These are phyloP conservation scores for Trachemys scripta DNA, from an alignment of 2,113 vertebrate species.

Conservation along the genomic window DNA sequence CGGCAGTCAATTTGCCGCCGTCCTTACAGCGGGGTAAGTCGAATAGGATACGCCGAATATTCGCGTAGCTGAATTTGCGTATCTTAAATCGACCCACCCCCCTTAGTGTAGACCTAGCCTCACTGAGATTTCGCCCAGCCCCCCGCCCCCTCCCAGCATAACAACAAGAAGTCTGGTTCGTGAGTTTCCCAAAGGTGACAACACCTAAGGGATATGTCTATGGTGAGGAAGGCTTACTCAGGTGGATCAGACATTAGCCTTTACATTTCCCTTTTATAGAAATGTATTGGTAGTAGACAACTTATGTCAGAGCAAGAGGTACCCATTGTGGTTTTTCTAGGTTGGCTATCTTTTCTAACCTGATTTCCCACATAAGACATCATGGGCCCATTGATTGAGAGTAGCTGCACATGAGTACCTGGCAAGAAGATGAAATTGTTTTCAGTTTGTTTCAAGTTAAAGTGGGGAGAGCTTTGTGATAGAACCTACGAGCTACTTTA, in stretches of 20 bases:
- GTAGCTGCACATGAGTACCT: not conserved
- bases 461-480: not conserved
- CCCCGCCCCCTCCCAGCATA: not conserved
- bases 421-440: rapidly evolving
- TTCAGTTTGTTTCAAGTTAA: not conserved
- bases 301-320: not conserved
- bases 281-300: not conserved
- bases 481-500: not conserved
- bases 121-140: not conserved
- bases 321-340: not conserved
- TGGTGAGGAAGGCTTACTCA: constrained; percentile 21
- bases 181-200: not conserved
- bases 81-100: no score
- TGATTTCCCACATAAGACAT: constrained; percentile 5
- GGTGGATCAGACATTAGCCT: not conserved
- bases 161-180: not conserved
- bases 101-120: not conserved
- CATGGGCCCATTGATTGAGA: not conserved
- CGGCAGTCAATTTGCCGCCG: no score
- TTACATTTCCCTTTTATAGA: not conserved
- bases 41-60: no score
- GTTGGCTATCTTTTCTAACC: not conserved
- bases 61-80: no score
- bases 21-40: no score
- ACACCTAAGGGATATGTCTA: not conserved